These are phyloP conservation scores for Pachypeltis micranthus DNA, from an alignment of 1,140 invertebrate genomes.

Conservation along the genomic window DNA sequence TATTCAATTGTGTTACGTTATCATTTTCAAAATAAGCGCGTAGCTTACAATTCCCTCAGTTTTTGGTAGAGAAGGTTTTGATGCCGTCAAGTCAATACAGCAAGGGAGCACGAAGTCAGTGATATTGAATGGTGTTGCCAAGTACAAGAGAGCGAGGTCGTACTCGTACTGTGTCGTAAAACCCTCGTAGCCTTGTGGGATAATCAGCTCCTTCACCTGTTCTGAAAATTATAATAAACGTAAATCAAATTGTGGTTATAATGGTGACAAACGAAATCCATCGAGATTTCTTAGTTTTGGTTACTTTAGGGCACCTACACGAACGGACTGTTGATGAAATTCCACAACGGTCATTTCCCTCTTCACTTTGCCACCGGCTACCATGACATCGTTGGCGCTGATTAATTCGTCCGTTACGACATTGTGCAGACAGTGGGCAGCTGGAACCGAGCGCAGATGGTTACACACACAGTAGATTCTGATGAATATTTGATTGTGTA, in stretches of 20 bases:
- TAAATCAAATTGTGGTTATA: no score
- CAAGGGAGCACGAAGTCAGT: not conserved
- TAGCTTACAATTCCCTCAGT: no score
- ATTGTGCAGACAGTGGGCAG: not conserved
- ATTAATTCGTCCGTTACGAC: not conserved
- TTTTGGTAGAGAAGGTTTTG: no score
- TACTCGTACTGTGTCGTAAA: not conserved
- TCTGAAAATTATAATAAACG: not conserved
- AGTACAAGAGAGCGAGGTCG: not conserved
- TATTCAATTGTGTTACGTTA: no score
- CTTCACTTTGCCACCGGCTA: not conserved
- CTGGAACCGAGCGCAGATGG: no score
- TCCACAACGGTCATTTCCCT: not conserved
- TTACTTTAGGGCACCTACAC: no score
- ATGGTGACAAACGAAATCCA: no score
- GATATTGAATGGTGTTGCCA: not conserved
- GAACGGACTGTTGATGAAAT: not conserved
- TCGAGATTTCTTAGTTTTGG: no score
- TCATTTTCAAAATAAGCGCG: no score
- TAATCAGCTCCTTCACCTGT: not conserved
- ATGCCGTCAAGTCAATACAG: not conserved
- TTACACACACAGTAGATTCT: no score
- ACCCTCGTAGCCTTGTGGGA: not conserved
- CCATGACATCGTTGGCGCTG: not conserved
- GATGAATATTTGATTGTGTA: no score